These are phyloP conservation scores for Drosophila cardini DNA, from an alignment of 1,140 invertebrate species.

Conservation along the genomic window DNA sequence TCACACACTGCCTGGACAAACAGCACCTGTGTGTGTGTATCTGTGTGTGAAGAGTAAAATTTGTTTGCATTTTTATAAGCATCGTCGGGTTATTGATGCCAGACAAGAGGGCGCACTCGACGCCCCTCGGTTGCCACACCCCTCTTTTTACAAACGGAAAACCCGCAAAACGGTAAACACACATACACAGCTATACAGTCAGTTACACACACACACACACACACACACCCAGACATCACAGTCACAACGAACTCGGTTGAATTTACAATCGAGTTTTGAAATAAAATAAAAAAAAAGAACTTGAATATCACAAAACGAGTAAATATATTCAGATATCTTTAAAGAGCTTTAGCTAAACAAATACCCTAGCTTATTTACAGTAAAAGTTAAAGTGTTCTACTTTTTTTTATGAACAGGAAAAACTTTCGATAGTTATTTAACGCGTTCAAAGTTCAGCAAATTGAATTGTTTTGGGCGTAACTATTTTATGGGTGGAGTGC, in stretches of 20 bases:
- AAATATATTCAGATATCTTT: not conserved
- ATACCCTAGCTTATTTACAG: slow-evolving; percentile 23
- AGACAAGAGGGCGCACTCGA: slow-evolving; percentile 36
- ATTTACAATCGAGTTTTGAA: slow-evolving; percentile 14
- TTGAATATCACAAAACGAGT: not conserved
- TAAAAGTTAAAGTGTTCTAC: not conserved
- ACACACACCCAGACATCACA: slow-evolving; percentile 20
- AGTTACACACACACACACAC: slow-evolving; percentile 1
- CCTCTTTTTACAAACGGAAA: slow-evolving; percentile 34
- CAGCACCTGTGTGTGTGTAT: slow-evolving; percentile 54
- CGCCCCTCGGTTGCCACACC: not conserved
- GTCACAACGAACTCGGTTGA: not conserved
- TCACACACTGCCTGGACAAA: slow-evolving; percentile 29
- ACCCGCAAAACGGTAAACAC: slow-evolving; percentile 68
- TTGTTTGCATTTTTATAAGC: slow-evolving; percentile 83
- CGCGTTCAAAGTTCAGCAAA: slow-evolving; percentile 45
- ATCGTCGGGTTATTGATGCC: slow-evolving; percentile 61
- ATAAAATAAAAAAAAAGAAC: not conserved
- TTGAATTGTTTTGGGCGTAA: slow-evolving; percentile 42
- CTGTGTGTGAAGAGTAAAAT: slow-evolving; percentile 51
- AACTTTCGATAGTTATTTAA: slow-evolving; percentile 40
- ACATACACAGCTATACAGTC: slow-evolving; percentile 16
- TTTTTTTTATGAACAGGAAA: not conserved
- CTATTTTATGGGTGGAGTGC: slow-evolving; percentile 64
- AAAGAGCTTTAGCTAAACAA: slow-evolving; percentile 6